A percentile compares a stretch with the other conserved stretches of the same genome.
These are phyloP conservation scores for Eupithecia pulchellata DNA, from an alignment of 2,888 invertebrate genomes.

Conservation along the genomic window DNA sequence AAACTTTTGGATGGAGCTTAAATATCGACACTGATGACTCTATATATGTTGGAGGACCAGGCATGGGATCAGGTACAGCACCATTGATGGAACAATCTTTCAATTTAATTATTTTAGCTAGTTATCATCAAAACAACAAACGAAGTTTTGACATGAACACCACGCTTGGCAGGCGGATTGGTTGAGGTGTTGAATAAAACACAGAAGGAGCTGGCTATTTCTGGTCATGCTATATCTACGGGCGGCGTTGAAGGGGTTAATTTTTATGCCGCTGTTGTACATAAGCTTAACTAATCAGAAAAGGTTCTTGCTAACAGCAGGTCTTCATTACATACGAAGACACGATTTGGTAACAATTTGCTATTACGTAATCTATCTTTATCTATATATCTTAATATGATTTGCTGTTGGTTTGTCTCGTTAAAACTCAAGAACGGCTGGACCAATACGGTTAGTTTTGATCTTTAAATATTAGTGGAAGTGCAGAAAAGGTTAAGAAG, in stretches of 20 bases:
- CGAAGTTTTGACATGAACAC: too few species aligned
- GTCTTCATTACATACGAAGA: too few species aligned
- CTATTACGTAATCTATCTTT: too few species aligned
- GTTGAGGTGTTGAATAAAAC: not conserved
- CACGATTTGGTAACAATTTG: too few species aligned
- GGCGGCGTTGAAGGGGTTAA: not conserved
- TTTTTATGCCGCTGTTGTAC: too few species aligned
- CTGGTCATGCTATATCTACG: not conserved
- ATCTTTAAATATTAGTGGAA: too few species aligned
- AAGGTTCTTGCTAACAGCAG: not conserved
- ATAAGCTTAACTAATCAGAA: not conserved
- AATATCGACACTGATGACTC: constrained; percentile 45
- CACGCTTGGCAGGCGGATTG: not conserved
- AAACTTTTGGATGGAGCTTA: constrained; percentile 68
- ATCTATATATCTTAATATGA: too few species aligned
- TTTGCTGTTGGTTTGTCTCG: too few species aligned
- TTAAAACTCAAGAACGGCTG: too few species aligned
- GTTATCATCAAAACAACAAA: not conserved
- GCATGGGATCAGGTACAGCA: constrained; percentile 24
- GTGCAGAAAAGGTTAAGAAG: too few species aligned
- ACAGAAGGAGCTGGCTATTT: not conserved
- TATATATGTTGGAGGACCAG: constrained; percentile 55
- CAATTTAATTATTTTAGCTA: not conserved
- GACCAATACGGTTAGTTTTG: too few species aligned
- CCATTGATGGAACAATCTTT: not conserved